Percentiles rank a stretch among this genome's conserved stretches.
Conservation (phyloP, 2,797 vertebrate species). For the Sebastes iracundus region DNA sequence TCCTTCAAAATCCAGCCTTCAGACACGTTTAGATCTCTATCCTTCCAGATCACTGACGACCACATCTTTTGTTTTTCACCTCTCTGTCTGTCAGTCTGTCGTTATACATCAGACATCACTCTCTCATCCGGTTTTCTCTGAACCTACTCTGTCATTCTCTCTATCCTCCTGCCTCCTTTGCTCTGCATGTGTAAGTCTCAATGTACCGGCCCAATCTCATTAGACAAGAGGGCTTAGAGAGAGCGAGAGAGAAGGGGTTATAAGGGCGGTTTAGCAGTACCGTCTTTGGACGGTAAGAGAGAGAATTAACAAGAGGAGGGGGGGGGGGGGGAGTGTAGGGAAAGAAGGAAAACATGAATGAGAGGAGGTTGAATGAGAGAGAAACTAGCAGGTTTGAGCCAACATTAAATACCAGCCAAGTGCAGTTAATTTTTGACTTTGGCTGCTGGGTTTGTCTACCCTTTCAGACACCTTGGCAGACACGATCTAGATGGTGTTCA, state of each 20-base stretch:
- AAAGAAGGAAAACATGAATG: constrained; percentile 50
- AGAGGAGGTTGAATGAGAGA: constrained; percentile 12
- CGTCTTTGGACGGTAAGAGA: constrained; percentile 47
- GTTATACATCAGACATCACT: not conserved
- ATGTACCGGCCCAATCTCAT: constrained; percentile 72
- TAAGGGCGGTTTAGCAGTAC: constrained; percentile 56
- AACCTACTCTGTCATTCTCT: constrained; percentile 12
- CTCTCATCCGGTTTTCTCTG: constrained; percentile 18
- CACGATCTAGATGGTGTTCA: not conserved
- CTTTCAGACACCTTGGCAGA: not conserved
- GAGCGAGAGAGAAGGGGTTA: constrained; percentile 55
- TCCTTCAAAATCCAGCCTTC: not conserved
- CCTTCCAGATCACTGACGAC: not conserved
- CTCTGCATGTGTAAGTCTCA: constrained; percentile 42
- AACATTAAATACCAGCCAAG: constrained; percentile 22
- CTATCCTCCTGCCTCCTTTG: constrained; percentile 2
- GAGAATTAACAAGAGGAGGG: constrained; percentile 26
- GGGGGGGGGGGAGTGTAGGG: not conserved
- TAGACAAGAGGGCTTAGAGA: constrained; percentile 71
- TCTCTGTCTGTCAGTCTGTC: not conserved
- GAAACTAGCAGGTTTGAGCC: not conserved
- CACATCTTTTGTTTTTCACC: constrained; percentile 13
- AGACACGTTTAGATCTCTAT: not conserved
- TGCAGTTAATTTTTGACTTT: constrained; percentile 13
- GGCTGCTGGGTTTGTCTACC: not conserved